phyloP scores from a whole-genome alignment of 2,888 invertebrate genomes.

The Heliconius charithonia region DNA sequence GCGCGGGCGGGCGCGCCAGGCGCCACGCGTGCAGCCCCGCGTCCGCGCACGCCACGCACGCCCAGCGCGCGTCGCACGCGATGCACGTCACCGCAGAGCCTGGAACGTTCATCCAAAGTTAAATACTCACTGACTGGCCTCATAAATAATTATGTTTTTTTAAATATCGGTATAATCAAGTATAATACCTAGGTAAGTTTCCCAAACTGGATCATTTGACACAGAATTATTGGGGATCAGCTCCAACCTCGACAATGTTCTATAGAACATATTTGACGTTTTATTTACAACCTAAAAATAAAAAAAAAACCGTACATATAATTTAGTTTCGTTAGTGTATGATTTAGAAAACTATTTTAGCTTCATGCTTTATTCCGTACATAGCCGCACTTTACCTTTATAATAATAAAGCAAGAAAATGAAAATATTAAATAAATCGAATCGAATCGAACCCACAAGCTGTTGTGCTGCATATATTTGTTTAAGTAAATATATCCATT shows the following conservation, averaged over 20 bases:
- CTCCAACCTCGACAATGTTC: slow-evolving; percentile 83
- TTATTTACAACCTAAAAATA: slow-evolving; percentile 74
- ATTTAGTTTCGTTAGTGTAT: too few species aligned
- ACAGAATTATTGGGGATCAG: slow-evolving; percentile 81
- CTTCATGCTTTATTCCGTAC: not conserved
- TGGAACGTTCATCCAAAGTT: too few species aligned
- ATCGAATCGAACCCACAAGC: not conserved
- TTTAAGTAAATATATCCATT: too few species aligned
- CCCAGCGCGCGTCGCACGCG: slow-evolving; percentile 84
- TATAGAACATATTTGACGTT: slow-evolving; percentile 84
- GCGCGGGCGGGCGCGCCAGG: slow-evolving; percentile 72
- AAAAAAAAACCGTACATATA: not conserved
- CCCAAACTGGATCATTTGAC: slow-evolving; percentile 87
- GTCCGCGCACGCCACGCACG: slow-evolving; percentile 87
- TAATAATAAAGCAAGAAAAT: too few species aligned
- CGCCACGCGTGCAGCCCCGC: slow-evolving; percentile 86
- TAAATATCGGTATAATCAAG: not conserved
- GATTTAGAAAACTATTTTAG: not conserved
- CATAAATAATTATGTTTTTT: not conserved
- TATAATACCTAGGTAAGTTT: slow-evolving; percentile 85
- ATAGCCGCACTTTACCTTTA: too few species aligned
- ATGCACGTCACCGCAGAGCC: slow-evolving; percentile 85
- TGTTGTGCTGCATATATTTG: not conserved
- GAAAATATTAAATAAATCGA: not conserved
- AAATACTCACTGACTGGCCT: too few species aligned